A percentile compares a stretch with the other conserved stretches of the same genome.
Evolutionary conservation across 2,888 invertebrate genomes (phyloP).

Genomic region (Drosophila anceps): DNA sequence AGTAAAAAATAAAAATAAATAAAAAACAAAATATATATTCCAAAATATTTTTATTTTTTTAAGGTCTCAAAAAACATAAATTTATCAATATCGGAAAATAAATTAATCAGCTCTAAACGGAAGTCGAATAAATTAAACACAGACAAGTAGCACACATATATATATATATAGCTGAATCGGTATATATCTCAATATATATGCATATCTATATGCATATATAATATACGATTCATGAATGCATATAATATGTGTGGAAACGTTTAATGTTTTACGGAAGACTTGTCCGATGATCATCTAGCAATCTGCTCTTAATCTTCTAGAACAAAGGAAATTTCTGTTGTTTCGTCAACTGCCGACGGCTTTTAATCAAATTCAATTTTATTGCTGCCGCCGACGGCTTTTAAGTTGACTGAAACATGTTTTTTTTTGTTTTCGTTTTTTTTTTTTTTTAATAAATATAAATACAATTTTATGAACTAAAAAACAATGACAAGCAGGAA

Average conservation of each 20-base stretch:
- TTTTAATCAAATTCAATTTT: conserved; percentile 36
- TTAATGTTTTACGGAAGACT: conserved; percentile 30
- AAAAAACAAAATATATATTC: no score
- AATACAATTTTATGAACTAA: not conserved
- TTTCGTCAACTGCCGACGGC: conserved; percentile 53
- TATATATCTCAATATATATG: not conserved
- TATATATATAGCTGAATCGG: not conserved
- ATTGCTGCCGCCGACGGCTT: conserved; percentile 11
- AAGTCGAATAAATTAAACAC: conserved; percentile 33
- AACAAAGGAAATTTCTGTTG: conserved; percentile 34
- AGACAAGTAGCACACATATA: not conserved
- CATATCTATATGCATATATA: not conserved
- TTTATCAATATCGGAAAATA: conserved; percentile 48
- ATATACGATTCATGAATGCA: not conserved
- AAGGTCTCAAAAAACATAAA: not conserved
- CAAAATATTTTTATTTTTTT: no score
- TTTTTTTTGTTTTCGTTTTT: not conserved
- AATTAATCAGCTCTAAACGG: conserved; percentile 40
- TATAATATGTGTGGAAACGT: not conserved
- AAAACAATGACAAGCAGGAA: not conserved
- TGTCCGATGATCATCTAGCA: conserved; percentile 1
- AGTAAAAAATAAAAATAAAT: no score
- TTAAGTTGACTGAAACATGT: conserved; percentile 1
- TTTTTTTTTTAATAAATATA: not conserved
- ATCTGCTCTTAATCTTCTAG: conserved; percentile 26